Evolutionary conservation across 2,888 invertebrate genomes (phyloP), one percentile per base, ranked within the genome.

Genomic region (Agrilus cyanescens): DNA sequence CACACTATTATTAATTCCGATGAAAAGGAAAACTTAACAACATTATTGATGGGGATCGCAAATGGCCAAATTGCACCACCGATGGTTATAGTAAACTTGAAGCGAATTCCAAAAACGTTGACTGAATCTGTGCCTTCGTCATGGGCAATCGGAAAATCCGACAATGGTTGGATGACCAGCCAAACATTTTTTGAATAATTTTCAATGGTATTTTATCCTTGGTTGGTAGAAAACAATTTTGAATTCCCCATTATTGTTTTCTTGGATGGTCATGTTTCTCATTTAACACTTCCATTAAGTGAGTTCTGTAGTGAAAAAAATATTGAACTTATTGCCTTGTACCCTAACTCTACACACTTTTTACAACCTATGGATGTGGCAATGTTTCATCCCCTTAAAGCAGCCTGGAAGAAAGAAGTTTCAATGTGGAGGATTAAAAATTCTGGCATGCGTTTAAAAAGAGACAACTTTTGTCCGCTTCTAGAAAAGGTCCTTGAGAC

Each of bases 21-120:
- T 36, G 53, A 54, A 30, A 53, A 52, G 41, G 49, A 54, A 37
- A 48, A 47, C 38, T n/a, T 53, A 5, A 56, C 54, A 5, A 46
- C 48, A n/a, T 44, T 58, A n/a, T 37, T 56, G 8, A 50, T 47
- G 34, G 51, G 43, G 20, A 57, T 51, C 53, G 57, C 57, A 13
- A 37, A 18, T n/a, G 7, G 12, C 10, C 15, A 40, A 20, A 35
- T 10, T 15, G 20, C 36, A 13, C 12, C 16, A 7, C 2, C 4
- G 16, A 5, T 41, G 37, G 14, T 6, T 12, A 32, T 30, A 32
- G 37, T 16, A 41, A 31, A 32, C 15, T 15, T 37, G 34, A 34
- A 12, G 34, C n/a, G 25, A 29, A 20, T 4, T 41, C 37, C 37
- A 41, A 37, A 32, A 36, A 15, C 10, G 16, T n/a, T 4, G 29